These are phyloP conservation scores for Bolinopsis microptera DNA, from an alignment of 37 sponge, comb jelly and placozoan genomes.

Conservation along the genomic window DNA sequence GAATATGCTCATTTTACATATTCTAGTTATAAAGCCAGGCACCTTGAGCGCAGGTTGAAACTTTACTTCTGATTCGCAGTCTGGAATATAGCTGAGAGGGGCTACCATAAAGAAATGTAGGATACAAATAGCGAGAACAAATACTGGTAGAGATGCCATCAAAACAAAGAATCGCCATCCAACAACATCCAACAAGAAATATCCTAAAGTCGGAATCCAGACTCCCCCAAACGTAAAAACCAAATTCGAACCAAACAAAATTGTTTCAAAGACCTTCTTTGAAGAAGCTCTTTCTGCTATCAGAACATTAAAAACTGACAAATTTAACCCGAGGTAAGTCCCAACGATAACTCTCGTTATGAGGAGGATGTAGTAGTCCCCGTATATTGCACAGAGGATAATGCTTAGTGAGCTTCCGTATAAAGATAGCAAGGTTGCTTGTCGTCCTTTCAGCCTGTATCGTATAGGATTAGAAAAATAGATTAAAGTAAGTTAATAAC, in stretches of 20 bases:
- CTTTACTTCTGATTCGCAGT: neutral
- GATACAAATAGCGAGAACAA: neutral
- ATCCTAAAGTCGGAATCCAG: neutral
- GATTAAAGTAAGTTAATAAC: too few relatives aligned
- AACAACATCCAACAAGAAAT: neutral
- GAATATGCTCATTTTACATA: neutral
- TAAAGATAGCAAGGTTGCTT: neutral
- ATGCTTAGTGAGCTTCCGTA: neutral
- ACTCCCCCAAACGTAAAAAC: neutral
- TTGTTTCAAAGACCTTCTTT: neutral
- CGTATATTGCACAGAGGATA: neutral
- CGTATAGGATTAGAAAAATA: too few relatives aligned
- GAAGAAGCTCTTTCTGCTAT: neutral
- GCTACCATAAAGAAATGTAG: neutral
- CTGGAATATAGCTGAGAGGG: too few relatives aligned
- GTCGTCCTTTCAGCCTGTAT: neutral
- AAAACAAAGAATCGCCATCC: neutral
- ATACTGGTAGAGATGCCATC: neutral
- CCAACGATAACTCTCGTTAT: neutral
- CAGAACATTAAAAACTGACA: neutral
- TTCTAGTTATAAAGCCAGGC: neutral
- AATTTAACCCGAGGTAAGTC: neutral
- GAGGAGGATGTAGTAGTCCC: neutral
- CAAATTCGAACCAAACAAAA: neutral
- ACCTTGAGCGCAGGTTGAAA: too few relatives aligned